phyloP scores from a whole-genome alignment of 2,888 invertebrate species.

The Chouioia cunea region DNA sequence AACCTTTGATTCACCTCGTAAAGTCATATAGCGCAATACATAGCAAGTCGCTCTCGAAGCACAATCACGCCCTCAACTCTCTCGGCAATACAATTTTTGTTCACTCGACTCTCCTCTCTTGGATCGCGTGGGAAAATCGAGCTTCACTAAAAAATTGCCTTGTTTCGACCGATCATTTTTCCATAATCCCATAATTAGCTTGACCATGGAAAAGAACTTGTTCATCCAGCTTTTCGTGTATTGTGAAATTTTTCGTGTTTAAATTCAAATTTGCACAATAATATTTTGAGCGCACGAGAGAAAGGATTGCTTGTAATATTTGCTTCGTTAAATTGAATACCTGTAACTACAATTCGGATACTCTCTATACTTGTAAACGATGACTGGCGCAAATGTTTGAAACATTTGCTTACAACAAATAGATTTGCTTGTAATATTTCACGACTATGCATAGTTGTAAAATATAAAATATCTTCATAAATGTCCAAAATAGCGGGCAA shows the following conservation, averaged over 20 bases:
- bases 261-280: conserved; percentile 29
- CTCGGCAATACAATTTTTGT: conserved; percentile 1
- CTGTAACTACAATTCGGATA: no score
- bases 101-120: not conserved
- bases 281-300: not conserved
- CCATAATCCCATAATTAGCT: conserved; percentile 29
- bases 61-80: conserved; percentile 32
- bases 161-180: conserved; percentile 23
- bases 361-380: no score
- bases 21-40: conserved; percentile 49
- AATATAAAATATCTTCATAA: no score
- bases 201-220: conserved; percentile 9
- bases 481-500: no score
- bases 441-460: not conserved
- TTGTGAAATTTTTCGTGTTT: conserved; percentile 14
- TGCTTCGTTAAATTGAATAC: no score
- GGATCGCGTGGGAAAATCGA: conserved; percentile 22
- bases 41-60: conserved; percentile 13
- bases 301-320: no score
- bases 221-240: no score
- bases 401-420: not conserved
- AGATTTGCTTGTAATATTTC: not conserved
- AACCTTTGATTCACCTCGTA: conserved; percentile 57
- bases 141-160: conserved; percentile 13
- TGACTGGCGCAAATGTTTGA: not conserved